Base-by-base conservation (phyloP, 2,797 vertebrate genomes). In the Amblyraja radiata region DNA sequence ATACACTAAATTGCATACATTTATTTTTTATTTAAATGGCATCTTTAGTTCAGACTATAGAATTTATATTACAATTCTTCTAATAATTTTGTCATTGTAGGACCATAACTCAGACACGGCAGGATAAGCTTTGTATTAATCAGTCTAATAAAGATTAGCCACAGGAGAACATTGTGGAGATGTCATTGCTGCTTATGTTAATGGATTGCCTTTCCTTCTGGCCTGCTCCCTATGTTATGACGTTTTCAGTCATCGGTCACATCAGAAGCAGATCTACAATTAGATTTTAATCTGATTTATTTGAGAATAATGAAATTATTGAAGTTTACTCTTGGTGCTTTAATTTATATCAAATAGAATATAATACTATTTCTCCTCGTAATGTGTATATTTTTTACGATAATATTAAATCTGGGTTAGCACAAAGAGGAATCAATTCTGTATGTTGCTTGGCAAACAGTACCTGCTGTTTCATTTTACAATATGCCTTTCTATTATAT, bases 281-380 rank as follows among this genome's bases (percentile, higher is more conserved):
- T 54, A 36, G 9, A 13, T 91, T 91, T 91, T 14, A 91, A 91
- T 91, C 68, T 91, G 39, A 74, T 92, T 92, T 91, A 74, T 28
- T 21, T 13, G 36, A 74, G 65, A 1, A 8, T 28, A 76, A 74
- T 28, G 2, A 28, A 92, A 76, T 54, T 58, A 54, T 65, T 91
- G 90, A 28, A 74, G 2, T 32, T 79, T 18, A 79, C 36, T 8
- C 78, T 79, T 21, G 61, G 28, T 28, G 54, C 68, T 68, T 90
- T 90, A 39, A 46, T 91, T 71, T 73, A 36, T 7, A 13, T 16
- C 32, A 73, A 91, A 74, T 74, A 39, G 25, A 91, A 28, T 13
- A 71, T 46, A 39, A 90, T 23, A 74, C 13, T 90, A 88, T 65
- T 84, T 63, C 11, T 54, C 58, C 11, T 88, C 9, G 65, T 65